Evolutionary conservation across 2,888 invertebrate genomes (phyloP), one percentile per base, ranked within the genome.

Genomic region (Horisme vitalbata): DNA sequence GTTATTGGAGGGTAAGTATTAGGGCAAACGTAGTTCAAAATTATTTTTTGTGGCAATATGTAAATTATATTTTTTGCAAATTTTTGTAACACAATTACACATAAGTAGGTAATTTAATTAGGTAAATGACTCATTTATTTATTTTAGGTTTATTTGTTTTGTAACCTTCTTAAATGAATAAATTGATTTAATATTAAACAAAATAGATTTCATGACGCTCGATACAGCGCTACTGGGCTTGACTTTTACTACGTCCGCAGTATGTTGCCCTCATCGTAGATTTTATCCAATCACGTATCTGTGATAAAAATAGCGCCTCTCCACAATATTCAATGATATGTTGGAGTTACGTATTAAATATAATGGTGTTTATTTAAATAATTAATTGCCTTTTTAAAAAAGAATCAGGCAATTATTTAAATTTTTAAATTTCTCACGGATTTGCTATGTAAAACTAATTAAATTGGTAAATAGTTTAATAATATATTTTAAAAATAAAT

Each of bases 251-350:
- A 13, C 36, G 31, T 8, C 26, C 15, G 18, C 18, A 26, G 20
- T 23, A 23, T 30, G 14, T 14, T 41, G 21, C 34, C 11, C 28
- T 23, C 14, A 10, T 23, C 23, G 13, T 35, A 34, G 41, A 43
- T 43, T 43, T 34, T 34, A 34, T 28, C 28, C 23, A 14, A 43
- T 41, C 34, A 41, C 33, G 21, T 34, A 12, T 28, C 34, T 8
- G 28, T 27, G 33, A 30, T 43, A 28, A 23, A 43, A 28, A 34
- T 35, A 43, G 28, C 26, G 34, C 31, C 27, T 34, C 32, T 6
- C 10, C 2, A 33, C 21, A 13, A 27, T 41, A 9, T 18, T 39
- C 31, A 27, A 33, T 27, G 27, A 31, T 26, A 13, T 26, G 8
- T 18, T 15, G 8, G 10, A 41, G 15, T 6, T 11, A 8, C 23